Percentiles rank a stretch among this genome's conserved stretches.
Conservation (phyloP, 2,888 invertebrate species). For the Brachyptera putata region DNA sequence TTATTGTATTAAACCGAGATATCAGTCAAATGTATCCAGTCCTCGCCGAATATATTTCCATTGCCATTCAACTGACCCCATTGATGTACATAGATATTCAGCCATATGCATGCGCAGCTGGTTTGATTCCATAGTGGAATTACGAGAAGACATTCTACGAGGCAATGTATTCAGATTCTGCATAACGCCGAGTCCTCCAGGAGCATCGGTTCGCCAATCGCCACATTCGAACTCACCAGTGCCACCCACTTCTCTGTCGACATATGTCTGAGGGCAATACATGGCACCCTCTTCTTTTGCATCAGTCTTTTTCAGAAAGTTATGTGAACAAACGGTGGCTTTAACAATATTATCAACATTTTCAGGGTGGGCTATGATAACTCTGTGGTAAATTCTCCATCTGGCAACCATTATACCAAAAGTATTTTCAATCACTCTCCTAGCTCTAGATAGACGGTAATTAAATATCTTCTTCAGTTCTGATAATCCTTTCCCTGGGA, state of each 20-base stretch:
- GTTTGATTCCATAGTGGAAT: constrained; percentile 1
- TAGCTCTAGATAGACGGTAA: constrained; percentile 14
- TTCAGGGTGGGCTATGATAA: constrained; percentile 11
- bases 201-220: too few relatives aligned
- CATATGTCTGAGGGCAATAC: too few relatives aligned
- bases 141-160: neutral
- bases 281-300: too few relatives aligned
- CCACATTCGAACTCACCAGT: too few relatives aligned
- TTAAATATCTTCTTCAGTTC: constrained; percentile 13
- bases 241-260: too few relatives aligned
- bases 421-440: constrained; percentile 18
- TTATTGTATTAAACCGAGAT: too few relatives aligned
- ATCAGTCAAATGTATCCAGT: neutral
- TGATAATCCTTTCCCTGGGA: constrained; percentile 26
- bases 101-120: neutral
- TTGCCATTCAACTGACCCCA: neutral
- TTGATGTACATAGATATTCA: neutral
- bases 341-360: constrained; percentile 14
- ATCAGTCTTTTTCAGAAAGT: too few relatives aligned
- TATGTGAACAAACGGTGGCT: constrained; percentile 8
- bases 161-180: too few relatives aligned
- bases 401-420: constrained; percentile 19
- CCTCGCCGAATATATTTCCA: neutral
- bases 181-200: too few relatives aligned
- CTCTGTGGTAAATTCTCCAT: constrained; percentile 1